These are phyloP conservation scores for Psephotus haematonotus DNA, from an alignment of 2,113 vertebrate genomes.

Conservation along the genomic window DNA sequence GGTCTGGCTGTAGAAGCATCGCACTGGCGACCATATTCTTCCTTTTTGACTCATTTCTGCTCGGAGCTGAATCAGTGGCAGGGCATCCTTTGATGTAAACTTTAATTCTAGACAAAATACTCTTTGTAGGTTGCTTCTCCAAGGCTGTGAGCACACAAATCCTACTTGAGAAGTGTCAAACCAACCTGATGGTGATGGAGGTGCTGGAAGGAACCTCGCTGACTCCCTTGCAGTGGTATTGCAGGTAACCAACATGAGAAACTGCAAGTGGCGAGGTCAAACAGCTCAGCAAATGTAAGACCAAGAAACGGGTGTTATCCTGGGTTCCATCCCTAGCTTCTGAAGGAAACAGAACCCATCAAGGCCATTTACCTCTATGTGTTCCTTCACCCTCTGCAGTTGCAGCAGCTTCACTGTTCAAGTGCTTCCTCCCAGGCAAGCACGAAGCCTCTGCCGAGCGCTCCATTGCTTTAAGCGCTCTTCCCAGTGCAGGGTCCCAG, in stretches of 20 bases:
- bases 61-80: background rate
- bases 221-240: background rate
- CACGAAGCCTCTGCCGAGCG: background rate
- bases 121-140: background rate
- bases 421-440: background rate
- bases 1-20: background rate
- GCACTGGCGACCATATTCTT: background rate
- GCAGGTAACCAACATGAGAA: background rate
- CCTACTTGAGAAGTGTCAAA: background rate
- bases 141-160: background rate
- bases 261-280: background rate
- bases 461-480: background rate
- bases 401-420: background rate
- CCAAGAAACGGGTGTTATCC: fast-evolving
- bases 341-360: background rate
- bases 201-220: background rate
- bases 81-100: background rate
- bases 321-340: background rate
- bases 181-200: background rate
- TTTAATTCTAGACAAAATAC: background rate
- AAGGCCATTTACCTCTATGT: background rate
- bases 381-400: background rate
- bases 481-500: background rate
- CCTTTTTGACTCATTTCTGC: background rate
- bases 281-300: fast-evolving